These are phyloP conservation scores for Pseudococcus jackbeardsleyi DNA, from an alignment of 2,888 invertebrate genomes.

Conservation along the genomic window DNA sequence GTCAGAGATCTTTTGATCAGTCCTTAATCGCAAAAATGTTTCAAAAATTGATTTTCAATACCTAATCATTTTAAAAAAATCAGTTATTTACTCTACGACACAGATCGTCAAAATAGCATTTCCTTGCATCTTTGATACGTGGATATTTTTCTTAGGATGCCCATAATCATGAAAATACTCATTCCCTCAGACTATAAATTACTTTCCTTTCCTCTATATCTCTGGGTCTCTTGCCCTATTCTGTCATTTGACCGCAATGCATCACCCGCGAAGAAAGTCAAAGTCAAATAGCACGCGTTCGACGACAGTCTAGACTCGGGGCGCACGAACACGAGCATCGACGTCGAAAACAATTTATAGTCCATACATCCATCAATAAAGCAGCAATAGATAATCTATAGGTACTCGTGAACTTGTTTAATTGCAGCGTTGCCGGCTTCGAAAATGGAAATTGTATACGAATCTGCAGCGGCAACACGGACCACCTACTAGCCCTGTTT, in stretches of 20 bases:
- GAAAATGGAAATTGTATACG: slow-evolving; percentile 45
- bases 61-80: too few relatives aligned
- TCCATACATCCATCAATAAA: background rate
- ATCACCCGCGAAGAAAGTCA: background rate
- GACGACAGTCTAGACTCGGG: slow-evolving; percentile 17
- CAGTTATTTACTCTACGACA: too few relatives aligned
- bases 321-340: background rate
- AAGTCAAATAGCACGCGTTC: slow-evolving; percentile 14
- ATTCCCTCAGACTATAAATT: too few relatives aligned
- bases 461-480: slow-evolving; percentile 54
- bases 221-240: background rate
- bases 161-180: too few relatives aligned
- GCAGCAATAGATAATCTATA: background rate
- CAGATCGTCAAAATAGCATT: too few relatives aligned
- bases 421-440: slow-evolving; percentile 47
- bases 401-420: slow-evolving; percentile 36
- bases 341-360: too few relatives aligned
- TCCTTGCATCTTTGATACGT: too few relatives aligned
- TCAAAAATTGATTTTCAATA: too few relatives aligned
- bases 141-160: too few relatives aligned
- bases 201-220: too few relatives aligned
- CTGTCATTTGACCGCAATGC: background rate
- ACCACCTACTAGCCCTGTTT: slow-evolving; percentile 65
- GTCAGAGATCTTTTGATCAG: too few relatives aligned
- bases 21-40: too few relatives aligned